Evolutionary conservation across 2,113 vertebrate genomes (phyloP).

Genomic region (Emydocephalus ijimae): DNA sequence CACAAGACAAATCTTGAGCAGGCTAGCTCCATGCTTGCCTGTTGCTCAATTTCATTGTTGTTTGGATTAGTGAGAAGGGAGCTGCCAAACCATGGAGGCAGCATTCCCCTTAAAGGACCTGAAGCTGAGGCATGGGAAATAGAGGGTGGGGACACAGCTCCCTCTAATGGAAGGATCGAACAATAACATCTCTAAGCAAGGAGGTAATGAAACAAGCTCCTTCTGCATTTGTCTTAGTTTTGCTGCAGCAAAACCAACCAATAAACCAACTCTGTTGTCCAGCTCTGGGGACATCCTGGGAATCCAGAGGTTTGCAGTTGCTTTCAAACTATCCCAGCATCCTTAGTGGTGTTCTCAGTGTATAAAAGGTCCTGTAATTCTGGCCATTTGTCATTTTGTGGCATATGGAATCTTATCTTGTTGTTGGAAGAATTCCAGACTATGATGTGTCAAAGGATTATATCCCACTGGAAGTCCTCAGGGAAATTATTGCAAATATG

Average conservation of each 20-base stretch:
- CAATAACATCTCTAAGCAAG: not conserved
- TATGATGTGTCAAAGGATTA: not conserved
- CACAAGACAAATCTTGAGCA: not conserved
- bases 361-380: not conserved
- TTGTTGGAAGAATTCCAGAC: not conserved
- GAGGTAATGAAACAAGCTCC: not conserved
- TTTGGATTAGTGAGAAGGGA: not conserved
- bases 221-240: not conserved
- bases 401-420: not conserved
- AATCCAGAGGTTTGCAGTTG: not conserved
- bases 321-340: not conserved
- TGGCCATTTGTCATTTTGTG: not conserved
- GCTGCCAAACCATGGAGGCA: not conserved
- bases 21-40: not conserved
- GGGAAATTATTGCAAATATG: not conserved
- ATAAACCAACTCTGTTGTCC: not conserved
- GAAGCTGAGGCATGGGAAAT: not conserved
- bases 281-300: not conserved
- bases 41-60: not conserved
- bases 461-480: not conserved
- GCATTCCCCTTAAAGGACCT: not conserved
- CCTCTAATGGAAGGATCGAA: not conserved
- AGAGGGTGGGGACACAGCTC: not conserved
- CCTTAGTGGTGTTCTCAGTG: not conserved
- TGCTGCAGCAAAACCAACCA: not conserved